These are phyloP conservation scores for Lepidothrix coronata DNA, from an alignment of 2,113 vertebrate species.

Conservation along the genomic window DNA sequence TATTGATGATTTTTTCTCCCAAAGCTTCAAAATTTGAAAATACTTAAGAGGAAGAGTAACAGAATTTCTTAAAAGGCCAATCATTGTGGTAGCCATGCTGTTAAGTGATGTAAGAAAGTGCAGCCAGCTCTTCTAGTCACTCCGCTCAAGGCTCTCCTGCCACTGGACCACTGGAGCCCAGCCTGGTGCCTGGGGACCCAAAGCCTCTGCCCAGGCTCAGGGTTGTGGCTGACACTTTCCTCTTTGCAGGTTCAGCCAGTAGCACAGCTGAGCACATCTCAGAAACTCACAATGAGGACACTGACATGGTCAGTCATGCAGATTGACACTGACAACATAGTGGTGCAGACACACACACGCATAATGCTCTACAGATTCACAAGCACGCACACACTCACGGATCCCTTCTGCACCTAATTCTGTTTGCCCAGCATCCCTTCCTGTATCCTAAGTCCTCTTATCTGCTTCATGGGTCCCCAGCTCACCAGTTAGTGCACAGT, in stretches of 20 bases:
- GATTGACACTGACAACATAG: neutral
- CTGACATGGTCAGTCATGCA: accelerated
- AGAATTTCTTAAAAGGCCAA: neutral
- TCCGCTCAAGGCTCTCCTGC: neutral
- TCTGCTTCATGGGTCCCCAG: neutral
- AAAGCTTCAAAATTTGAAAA: neutral
- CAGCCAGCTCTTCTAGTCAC: accelerated
- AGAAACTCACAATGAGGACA: neutral
- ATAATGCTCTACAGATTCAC: neutral
- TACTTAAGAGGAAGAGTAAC: neutral
- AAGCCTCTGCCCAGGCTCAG: neutral
- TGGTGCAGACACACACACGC: neutral
- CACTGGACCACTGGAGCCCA: neutral
- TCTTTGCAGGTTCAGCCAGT: neutral
- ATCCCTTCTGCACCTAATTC: neutral
- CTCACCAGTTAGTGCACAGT: neutral
- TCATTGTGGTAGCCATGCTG: neutral
- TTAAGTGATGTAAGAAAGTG: accelerated
- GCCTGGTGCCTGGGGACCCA: neutral
- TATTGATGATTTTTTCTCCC: neutral
- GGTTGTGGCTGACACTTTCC: neutral
- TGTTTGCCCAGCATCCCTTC: accelerated
- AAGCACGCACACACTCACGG: accelerated
- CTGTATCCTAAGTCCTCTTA: accelerated
- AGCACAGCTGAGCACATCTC: neutral